Evolutionary conservation across 2,888 invertebrate species (phyloP).

Genomic region (Cremastobaeus sp.): DNA sequence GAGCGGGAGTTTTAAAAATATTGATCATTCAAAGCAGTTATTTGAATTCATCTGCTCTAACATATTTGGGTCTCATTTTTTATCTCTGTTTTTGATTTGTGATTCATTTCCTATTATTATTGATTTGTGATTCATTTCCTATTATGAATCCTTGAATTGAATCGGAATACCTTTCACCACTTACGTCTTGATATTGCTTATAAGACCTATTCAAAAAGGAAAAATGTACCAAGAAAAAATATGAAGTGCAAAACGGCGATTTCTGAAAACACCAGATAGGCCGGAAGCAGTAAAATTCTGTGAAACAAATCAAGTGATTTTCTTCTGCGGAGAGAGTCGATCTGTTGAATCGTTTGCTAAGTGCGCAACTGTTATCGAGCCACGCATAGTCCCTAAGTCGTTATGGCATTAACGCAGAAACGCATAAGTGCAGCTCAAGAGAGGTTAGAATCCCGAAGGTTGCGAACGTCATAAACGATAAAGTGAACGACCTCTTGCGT

Average conservation of each 20-base stretch:
- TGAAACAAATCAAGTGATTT: constrained; percentile 35
- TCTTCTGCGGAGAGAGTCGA: constrained; percentile 10
- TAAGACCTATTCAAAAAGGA: neutral
- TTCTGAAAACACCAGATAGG: constrained; percentile 7
- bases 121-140: too few relatives aligned
- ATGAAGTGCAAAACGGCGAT: neutral
- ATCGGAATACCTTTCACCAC: too few relatives aligned
- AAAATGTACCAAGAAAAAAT: neutral
- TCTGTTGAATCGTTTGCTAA: constrained; percentile 21
- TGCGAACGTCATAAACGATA: constrained; percentile 64
- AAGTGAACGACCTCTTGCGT: constrained; percentile 65
- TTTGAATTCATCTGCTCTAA: too few relatives aligned
- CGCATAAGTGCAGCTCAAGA: constrained; percentile 64
- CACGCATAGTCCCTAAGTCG: constrained; percentile 59
- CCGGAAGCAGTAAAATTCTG: constrained; percentile 9
- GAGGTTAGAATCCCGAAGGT: constrained; percentile 62
- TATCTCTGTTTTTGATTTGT: too few relatives aligned
- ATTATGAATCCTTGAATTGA: too few relatives aligned
- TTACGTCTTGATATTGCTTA: neutral
- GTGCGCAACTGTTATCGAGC: constrained; percentile 42
- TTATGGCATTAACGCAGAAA: constrained; percentile 67
- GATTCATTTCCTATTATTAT: too few relatives aligned
- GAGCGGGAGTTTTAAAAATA: too few relatives aligned
- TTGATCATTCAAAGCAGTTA: too few relatives aligned
- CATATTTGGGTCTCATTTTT: too few relatives aligned